Evolutionary conservation across 2,888 invertebrate species (phyloP).

Genomic region (Tortrix viridana): DNA sequence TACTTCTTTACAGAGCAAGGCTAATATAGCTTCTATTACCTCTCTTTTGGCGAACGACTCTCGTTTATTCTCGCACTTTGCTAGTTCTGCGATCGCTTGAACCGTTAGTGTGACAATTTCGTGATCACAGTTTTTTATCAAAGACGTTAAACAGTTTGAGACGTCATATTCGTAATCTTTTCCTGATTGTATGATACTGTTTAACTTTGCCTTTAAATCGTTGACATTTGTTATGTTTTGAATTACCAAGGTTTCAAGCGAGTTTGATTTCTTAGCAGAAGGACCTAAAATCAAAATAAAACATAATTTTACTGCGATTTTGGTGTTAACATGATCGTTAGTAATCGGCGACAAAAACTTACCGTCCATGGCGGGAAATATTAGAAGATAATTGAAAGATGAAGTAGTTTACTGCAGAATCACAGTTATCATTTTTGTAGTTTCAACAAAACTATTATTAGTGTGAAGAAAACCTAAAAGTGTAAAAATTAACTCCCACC

Average conservation of each 20-base stretch:
- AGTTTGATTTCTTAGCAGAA: constrained; percentile 69
- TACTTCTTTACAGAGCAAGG: constrained; percentile 72
- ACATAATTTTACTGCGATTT: neutral
- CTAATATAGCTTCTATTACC: constrained; percentile 84
- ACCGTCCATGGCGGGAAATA: constrained; percentile 40
- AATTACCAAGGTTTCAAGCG: constrained; percentile 70
- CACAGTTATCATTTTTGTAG: constrained; percentile 21
- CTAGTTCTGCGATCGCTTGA: constrained; percentile 91
- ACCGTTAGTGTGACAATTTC: constrained; percentile 84
- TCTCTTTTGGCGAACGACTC: constrained; percentile 86
- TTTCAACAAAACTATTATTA: constrained; percentile 28
- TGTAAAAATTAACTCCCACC: constrained; percentile 29
- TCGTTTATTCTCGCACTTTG: constrained; percentile 90
- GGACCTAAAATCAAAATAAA: constrained; percentile 54
- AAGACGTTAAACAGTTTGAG: constrained; percentile 68
- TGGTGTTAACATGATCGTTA: constrained; percentile 7
- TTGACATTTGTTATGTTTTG: constrained; percentile 68
- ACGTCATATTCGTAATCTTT: constrained; percentile 77
- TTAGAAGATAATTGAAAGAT: constrained; percentile 19
- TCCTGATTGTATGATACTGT: constrained; percentile 71
- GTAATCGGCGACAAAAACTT: constrained; percentile 19
- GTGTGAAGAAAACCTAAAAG: constrained; percentile 34
- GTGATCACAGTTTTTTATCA: constrained; percentile 72
- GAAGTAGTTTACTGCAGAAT: constrained; percentile 13
- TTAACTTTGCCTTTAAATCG: constrained; percentile 75